Conservation (phyloP, 2,888 invertebrate genomes). For the Lottia scabra region DNA sequence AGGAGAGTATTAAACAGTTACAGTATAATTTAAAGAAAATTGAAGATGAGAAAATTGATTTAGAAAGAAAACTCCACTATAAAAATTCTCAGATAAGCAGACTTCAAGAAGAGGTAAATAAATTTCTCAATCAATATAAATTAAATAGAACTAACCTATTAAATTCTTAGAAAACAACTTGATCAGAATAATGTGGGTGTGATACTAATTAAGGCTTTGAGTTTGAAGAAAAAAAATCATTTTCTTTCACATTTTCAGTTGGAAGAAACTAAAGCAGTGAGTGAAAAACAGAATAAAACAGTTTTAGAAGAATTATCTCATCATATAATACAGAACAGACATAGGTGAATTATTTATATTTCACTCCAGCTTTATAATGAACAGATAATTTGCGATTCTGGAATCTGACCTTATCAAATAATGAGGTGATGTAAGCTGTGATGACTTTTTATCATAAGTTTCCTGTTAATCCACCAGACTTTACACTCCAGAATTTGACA, state of each 20-base stretch:
- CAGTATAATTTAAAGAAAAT: not conserved
- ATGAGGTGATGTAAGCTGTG: too few species aligned
- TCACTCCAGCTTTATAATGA: too few species aligned
- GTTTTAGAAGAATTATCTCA: constrained; percentile 16
- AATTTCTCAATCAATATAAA: too few species aligned
- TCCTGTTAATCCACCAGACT: too few species aligned
- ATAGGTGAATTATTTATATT: constrained; percentile 7
- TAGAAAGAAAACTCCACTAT: not conserved
- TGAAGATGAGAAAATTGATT: not conserved
- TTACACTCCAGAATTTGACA: too few species aligned
- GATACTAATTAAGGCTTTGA: too few species aligned
- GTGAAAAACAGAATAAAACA: constrained; percentile 3
- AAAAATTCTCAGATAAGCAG: constrained; percentile 8
- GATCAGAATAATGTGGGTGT: too few species aligned
- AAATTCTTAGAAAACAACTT: too few species aligned
- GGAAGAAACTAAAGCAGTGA: not conserved
- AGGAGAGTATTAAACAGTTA: constrained; percentile 7
- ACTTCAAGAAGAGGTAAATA: constrained; percentile 2
- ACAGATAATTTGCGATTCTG: too few species aligned
- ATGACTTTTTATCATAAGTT: too few species aligned
- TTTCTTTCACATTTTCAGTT: constrained; percentile 1
- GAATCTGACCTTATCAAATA: too few species aligned
- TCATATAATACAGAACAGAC: constrained; percentile 11
- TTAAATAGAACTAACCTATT: too few species aligned
- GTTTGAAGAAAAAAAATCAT: not conserved